Evolutionary conservation across 2,888 invertebrate genomes (phyloP).

Genomic region (Catocala nupta): DNA sequence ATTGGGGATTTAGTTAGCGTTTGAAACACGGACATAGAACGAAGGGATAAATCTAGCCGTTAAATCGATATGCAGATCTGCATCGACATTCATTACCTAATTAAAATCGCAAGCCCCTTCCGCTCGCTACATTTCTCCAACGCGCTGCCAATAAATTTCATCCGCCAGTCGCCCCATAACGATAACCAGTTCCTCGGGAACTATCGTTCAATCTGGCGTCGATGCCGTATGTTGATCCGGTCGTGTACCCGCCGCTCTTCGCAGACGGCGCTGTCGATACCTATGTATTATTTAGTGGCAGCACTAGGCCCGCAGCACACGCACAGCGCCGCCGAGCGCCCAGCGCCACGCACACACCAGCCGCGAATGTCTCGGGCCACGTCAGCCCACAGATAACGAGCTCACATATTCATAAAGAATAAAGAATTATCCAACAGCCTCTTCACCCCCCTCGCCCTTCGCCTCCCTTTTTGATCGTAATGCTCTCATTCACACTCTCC

Average conservation of each 20-base stretch:
- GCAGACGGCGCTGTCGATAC: slow-evolving; percentile 84
- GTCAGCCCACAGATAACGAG: slow-evolving; percentile 83
- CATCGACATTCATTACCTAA: slow-evolving; percentile 88
- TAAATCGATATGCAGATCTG: slow-evolving; percentile 86
- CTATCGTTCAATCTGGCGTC: slow-evolving; percentile 88
- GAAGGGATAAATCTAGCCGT: slow-evolving; percentile 85
- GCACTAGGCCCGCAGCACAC: slow-evolving; percentile 69
- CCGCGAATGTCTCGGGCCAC: slow-evolving; percentile 72
- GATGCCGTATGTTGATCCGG: slow-evolving; percentile 87
- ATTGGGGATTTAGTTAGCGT: slow-evolving; percentile 73
- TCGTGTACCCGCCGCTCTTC: slow-evolving; percentile 85
- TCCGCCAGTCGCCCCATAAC: slow-evolving; percentile 87
- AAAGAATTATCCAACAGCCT: slow-evolving; percentile 84
- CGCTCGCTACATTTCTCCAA: slow-evolving; percentile 87
- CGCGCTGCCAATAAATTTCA: slow-evolving; percentile 87
- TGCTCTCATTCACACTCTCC: slow-evolving; percentile 86
- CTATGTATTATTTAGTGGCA: slow-evolving; percentile 86
- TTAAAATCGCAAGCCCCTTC: slow-evolving; percentile 87
- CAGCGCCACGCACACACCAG: slow-evolving; percentile 66
- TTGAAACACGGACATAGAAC: slow-evolving; percentile 77
- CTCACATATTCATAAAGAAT: slow-evolving; percentile 88
- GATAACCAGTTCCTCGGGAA: slow-evolving; percentile 88
- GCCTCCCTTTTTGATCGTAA: slow-evolving; percentile 73
- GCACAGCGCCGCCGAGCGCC: slow-evolving; percentile 56
- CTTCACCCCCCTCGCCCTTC: slow-evolving; percentile 69